phyloP scores from a whole-genome alignment of 2,888 invertebrate genomes.

The Sclerodermus sp. region DNA sequence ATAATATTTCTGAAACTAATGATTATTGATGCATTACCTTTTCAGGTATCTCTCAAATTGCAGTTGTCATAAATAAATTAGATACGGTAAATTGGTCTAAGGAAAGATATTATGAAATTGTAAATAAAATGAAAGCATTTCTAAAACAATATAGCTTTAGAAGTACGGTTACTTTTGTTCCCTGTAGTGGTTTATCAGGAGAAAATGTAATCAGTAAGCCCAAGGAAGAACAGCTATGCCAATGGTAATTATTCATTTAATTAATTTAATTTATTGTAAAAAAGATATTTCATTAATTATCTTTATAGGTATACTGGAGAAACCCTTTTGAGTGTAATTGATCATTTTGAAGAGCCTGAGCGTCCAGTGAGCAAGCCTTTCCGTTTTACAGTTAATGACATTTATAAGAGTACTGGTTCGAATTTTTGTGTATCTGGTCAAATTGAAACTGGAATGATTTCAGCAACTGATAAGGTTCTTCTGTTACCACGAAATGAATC shows the following conservation, averaged over 20 bases:
- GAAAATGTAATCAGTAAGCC: constrained; percentile 81
- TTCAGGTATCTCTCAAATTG: constrained; percentile 87
- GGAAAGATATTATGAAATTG: constrained; percentile 88
- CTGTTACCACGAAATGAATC: constrained; percentile 84
- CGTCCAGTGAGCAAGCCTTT: constrained; percentile 87
- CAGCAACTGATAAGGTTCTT: constrained; percentile 82
- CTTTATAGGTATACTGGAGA: constrained; percentile 76
- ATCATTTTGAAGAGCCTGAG: constrained; percentile 83
- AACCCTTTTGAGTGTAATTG: constrained; percentile 82
- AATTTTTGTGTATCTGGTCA: constrained; percentile 89
- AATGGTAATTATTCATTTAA: constrained; percentile 59
- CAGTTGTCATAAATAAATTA: constrained; percentile 95
- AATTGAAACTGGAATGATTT: constrained; percentile 88
- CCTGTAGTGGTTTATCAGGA: constrained; percentile 95
- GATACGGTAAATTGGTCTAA: constrained; percentile 95
- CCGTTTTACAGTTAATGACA: constrained; percentile 90
- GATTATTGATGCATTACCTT: too few species aligned
- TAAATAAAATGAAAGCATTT: constrained; percentile 76
- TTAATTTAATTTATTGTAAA: constrained; percentile 12
- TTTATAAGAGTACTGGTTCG: constrained; percentile 90
- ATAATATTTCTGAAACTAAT: too few species aligned
- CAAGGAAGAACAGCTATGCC: constrained; percentile 65
- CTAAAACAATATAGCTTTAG: constrained; percentile 91
- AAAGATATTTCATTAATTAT: neutral
- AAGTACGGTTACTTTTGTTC: constrained; percentile 88